Base-by-base conservation (phyloP, 2,113 vertebrate genomes). In the Dolichotis patagonum region DNA sequence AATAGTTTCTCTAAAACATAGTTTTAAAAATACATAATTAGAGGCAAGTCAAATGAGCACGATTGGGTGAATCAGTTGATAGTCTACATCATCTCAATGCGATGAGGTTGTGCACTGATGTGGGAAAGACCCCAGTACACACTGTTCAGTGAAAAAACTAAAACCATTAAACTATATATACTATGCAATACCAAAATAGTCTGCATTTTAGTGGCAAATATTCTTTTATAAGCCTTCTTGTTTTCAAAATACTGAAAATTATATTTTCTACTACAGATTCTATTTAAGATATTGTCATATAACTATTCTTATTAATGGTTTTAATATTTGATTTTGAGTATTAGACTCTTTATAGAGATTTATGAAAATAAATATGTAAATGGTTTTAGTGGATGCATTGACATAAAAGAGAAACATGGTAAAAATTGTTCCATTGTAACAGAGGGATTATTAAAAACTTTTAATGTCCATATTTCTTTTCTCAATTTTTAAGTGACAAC, bases 301-400 rank as follows among this genome's bases (percentile, higher is more conserved):
- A 88, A 65, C 38, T 78, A 35, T 69, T 89, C 32, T 93, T 91
- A 49, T 9, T 30, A 35, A 2, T 35, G 13, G 0, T 62, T 88
- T 87, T 84, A 52, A 8, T 19, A 38, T 12, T 88, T 58, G 35
- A 77, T 90, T 84, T 95, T 62, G 75, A 84, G 22, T 7, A 19
- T 38, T 63, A 88, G 63, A 69, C 11, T 83, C 32, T 82, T 73
- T 67, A 38, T 8, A 67, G 58, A 28, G 8, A 1, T 56, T 83
- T 93, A 65, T 58, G 43, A 90, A 75, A 95, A 88, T 83, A 91
- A 49, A 71, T 41, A 71, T 24, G 85, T 6, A 75, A 93, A 65
- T 90, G 35, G 54, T 84, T 90, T 95, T 78, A 62, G 16, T 7
- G 58, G 8, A n/a, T 54, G 0, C 19, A 6, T 13, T 56, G 28